These are phyloP conservation scores for Chironomus tentans DNA, from an alignment of 2,888 invertebrate species.

Conservation along the genomic window DNA sequence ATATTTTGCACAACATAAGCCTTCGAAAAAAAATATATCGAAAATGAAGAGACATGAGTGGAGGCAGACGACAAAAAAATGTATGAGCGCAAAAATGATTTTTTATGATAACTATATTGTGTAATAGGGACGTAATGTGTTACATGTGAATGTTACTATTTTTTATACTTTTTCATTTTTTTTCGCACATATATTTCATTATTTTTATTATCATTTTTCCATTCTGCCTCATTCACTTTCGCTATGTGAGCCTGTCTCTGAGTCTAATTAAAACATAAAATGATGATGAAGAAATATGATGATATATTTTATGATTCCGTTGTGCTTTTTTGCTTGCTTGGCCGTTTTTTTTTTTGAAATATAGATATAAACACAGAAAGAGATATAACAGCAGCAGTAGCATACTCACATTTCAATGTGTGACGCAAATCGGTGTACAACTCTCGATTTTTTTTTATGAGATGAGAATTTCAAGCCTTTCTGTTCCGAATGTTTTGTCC, in stretches of 20 bases:
- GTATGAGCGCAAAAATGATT: neutral
- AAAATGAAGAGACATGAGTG: no score
- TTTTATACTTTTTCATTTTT: no score
- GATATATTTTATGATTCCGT: slow-evolving; percentile 13
- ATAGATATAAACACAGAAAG: no score
- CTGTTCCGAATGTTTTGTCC: neutral
- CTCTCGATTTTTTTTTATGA: neutral
- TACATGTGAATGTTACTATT: no score
- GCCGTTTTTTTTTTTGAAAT: neutral
- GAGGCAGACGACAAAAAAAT: no score
- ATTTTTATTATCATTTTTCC: no score
- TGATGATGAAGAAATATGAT: slow-evolving; percentile 19
- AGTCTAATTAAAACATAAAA: slow-evolving; percentile 24
- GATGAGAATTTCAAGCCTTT: neutral
- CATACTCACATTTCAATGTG: neutral
- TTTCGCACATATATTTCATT: no score
- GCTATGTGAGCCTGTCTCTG: no score
- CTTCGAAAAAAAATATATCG: no score
- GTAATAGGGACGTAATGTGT: no score
- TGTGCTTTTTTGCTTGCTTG: neutral
- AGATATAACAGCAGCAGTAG: no score
- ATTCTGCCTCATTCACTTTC: neutral
- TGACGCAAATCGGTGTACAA: slow-evolving; percentile 5
- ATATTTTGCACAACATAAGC: no score
- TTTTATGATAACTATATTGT: neutral